phyloP scores from a whole-genome alignment of 1,140 invertebrate genomes.

The Aradophagus sp. region DNA sequence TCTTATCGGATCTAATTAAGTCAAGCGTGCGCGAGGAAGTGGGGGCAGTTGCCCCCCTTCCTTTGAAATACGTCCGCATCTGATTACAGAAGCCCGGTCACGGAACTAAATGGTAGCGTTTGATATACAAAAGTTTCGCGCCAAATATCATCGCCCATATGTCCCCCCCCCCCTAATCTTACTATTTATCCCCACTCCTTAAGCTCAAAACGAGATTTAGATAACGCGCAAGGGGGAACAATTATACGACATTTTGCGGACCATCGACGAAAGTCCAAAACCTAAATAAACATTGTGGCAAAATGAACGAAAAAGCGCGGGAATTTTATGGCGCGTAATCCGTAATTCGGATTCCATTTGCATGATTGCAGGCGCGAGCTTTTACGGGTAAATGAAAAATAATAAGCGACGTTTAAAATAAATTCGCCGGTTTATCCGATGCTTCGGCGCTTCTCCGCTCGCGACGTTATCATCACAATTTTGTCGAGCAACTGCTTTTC shows the following conservation, averaged over 20 bases:
- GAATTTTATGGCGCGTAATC: constrained; percentile 18
- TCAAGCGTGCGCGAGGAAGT: constrained; percentile 8
- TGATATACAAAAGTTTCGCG: constrained; percentile 8
- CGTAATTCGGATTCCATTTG: constrained; percentile 26
- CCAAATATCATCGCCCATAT: not conserved
- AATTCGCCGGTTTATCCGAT: too few relatives aligned
- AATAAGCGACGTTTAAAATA: too few relatives aligned
- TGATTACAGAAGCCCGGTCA: constrained; percentile 27
- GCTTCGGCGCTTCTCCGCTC: too few relatives aligned
- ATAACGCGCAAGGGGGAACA: constrained; percentile 5
- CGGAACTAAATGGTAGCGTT: constrained; percentile 23
- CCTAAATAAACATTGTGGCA: not conserved
- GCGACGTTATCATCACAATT: too few relatives aligned
- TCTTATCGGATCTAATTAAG: constrained; percentile 49
- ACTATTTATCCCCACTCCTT: too few relatives aligned
- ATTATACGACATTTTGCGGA: not conserved
- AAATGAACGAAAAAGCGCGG: constrained; percentile 15
- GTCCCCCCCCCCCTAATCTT: too few relatives aligned
- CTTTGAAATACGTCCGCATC: constrained; percentile 22
- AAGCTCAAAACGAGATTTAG: constrained; percentile 21
- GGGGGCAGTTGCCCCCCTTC: too few relatives aligned
- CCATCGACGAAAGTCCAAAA: not conserved
- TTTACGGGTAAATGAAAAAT: constrained; percentile 20
- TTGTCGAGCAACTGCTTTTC: too few relatives aligned
- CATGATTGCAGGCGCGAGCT: constrained; percentile 14